Conservation (phyloP, 1,140 invertebrate species). For the Littorina saxatilis region DNA sequence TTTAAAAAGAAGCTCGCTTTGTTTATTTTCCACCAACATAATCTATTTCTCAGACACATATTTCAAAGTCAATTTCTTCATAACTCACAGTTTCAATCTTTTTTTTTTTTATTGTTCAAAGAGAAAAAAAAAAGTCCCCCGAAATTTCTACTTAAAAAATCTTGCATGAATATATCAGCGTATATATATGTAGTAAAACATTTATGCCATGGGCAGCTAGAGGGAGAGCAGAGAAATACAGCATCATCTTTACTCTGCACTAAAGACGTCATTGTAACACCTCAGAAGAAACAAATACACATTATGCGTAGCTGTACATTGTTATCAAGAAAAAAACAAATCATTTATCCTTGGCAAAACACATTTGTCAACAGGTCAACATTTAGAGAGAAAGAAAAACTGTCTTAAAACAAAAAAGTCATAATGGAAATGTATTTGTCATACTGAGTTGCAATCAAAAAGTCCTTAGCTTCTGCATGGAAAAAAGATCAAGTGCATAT, state of each 20-base stretch:
- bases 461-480: too few species aligned
- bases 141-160: not conserved
- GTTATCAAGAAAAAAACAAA: not conserved
- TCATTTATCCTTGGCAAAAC: not conserved
- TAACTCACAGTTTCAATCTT: not conserved
- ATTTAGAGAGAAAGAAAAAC: not conserved
- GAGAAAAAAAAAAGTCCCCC: not conserved
- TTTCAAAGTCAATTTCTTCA: not conserved
- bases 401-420: not conserved
- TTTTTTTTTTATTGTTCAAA: not conserved
- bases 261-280: not conserved
- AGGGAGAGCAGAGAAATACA: slow-evolving; percentile 7
- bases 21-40: not conserved
- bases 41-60: not conserved
- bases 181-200: not conserved
- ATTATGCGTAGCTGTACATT: slow-evolving; percentile 7
- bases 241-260: not conserved
- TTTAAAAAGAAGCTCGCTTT: not conserved
- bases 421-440: not conserved
- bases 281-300: not conserved
- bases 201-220: not conserved
- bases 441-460: not conserved
- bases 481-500: not conserved
- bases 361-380: not conserved
- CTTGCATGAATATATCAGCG: not conserved